A percentile compares a stretch with the other conserved stretches of the same genome.
Evolutionary conservation across 2,888 invertebrate genomes (phyloP).

Genomic region (Pomacea canaliculata): DNA sequence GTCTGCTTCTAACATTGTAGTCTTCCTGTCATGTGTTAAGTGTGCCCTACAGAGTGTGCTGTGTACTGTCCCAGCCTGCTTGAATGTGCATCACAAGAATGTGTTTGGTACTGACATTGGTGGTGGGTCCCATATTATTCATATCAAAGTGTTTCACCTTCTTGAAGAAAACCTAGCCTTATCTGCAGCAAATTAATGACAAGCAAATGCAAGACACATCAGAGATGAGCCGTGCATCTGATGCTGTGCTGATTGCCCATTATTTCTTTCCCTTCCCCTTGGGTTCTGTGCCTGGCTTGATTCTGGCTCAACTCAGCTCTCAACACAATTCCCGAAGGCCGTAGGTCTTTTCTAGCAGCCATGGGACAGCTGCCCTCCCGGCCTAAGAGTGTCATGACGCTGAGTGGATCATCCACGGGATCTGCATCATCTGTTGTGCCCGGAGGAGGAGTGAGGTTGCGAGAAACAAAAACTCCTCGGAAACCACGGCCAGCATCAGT

Average conservation of each 20-base stretch:
- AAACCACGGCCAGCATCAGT: conserved; percentile 63
- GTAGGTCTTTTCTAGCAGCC: conserved; percentile 63
- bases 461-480: conserved; percentile 50
- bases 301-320: conserved; percentile 53
- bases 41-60: too few relatives aligned
- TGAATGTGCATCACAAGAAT: neutral
- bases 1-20: too few relatives aligned
- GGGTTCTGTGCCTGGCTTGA: conserved; percentile 12
- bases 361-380: conserved; percentile 40
- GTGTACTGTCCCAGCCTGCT: too few relatives aligned
- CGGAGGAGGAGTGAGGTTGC: conserved; percentile 53
- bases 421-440: conserved; percentile 5
- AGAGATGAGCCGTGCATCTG: neutral
- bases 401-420: conserved; percentile 14
- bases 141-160: too few relatives aligned
- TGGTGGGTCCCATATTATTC: neutral
- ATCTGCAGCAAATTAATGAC: too few relatives aligned
- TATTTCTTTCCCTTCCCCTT: conserved; percentile 27
- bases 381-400: conserved; percentile 24
- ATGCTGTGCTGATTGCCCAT: conserved; percentile 17
- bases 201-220: too few relatives aligned
- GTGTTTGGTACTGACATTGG: conserved; percentile 13
- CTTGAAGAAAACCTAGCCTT: too few relatives aligned
- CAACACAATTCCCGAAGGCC: conserved; percentile 61
- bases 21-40: too few relatives aligned